These are phyloP conservation scores for Acromyrmex echinatior DNA, from an alignment of 1,140 invertebrate species.

Conservation along the genomic window DNA sequence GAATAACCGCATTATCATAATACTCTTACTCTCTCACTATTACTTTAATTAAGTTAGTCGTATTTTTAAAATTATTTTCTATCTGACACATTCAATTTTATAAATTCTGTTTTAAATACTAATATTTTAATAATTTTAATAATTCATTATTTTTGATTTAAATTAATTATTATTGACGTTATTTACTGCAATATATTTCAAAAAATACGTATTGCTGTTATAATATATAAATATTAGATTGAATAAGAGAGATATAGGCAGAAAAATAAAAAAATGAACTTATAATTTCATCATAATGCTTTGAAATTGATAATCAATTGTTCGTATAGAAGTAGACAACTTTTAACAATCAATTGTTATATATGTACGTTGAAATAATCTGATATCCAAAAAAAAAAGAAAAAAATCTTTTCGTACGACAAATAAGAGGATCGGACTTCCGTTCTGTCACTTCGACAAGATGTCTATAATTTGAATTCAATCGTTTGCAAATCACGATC, in stretches of 20 bases:
- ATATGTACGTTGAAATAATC: constrained; percentile 26
- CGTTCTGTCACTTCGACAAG: constrained; percentile 11
- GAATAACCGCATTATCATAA: constrained; percentile 23
- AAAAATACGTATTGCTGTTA: not conserved
- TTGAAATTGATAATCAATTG: not conserved
- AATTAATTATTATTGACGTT: not conserved
- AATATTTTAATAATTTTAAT: not conserved
- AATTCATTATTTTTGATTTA: not conserved
- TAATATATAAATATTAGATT: constrained; percentile 6
- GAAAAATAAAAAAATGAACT: constrained; percentile 21
- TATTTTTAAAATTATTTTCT: constrained; percentile 8
- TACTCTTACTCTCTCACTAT: not conserved
- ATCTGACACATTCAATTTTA: constrained; percentile 23
- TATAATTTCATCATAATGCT: constrained; percentile 27
- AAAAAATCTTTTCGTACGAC: constrained; percentile 54
- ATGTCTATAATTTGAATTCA: constrained; percentile 69
- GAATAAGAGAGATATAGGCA: not conserved
- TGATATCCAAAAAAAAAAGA: constrained; percentile 22
- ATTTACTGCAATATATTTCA: not conserved
- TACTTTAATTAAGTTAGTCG: not conserved
- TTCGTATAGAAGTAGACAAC: constrained; percentile 36
- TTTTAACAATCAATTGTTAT: constrained; percentile 44
- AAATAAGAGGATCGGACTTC: not conserved
- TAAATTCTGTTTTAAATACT: not conserved
- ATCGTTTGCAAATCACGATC: constrained; percentile 71